These are phyloP conservation scores for Carapus acus DNA, from an alignment of 2,797 vertebrate species.

Conservation along the genomic window DNA sequence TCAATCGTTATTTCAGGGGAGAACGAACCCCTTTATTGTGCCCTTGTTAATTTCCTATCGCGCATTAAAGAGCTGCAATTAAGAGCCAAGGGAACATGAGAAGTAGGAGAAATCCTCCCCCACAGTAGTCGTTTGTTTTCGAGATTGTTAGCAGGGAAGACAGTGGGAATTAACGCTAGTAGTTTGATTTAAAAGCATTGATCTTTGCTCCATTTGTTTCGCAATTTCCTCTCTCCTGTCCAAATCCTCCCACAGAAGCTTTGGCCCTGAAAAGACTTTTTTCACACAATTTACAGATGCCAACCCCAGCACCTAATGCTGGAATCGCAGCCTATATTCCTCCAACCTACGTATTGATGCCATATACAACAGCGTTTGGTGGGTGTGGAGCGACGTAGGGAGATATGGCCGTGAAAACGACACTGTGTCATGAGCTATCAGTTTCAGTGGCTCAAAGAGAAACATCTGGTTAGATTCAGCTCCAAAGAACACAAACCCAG, in stretches of 20 bases:
- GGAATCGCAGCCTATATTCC: slow-evolving; percentile 59
- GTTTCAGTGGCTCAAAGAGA: slow-evolving; percentile 76
- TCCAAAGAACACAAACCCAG: slow-evolving; percentile 73
- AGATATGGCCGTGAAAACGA: slow-evolving; percentile 68
- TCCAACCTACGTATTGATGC: slow-evolving; percentile 69
- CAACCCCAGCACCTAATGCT: slow-evolving; percentile 45
- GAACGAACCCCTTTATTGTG: slow-evolving; percentile 13
- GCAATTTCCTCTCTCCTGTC: slow-evolving; percentile 50
- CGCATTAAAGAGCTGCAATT: slow-evolving; percentile 20
- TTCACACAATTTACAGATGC: slow-evolving; percentile 55
- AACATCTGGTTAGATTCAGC: slow-evolving; percentile 76
- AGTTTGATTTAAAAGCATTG: slow-evolving; percentile 65
- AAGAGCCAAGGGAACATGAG: slow-evolving; percentile 28
- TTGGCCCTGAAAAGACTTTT: slow-evolving; percentile 56
- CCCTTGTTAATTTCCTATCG: slow-evolving; percentile 17
- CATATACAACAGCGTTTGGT: slow-evolving; percentile 62
- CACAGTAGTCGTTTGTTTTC: slow-evolving; percentile 39
- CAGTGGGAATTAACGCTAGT: slow-evolving; percentile 52
- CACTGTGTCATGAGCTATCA: slow-evolving; percentile 70
- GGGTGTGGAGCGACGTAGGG: slow-evolving; percentile 64
- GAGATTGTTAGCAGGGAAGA: slow-evolving; percentile 51
- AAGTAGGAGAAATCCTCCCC: slow-evolving; percentile 12
- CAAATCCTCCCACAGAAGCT: slow-evolving; percentile 61
- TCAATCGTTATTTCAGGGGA: slow-evolving; percentile 50
- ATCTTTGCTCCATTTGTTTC: slow-evolving; percentile 56